Percentiles rank a stretch among this genome's conserved stretches.
Evolutionary conservation across 2,888 invertebrate species (phyloP).

Genomic region (Chrysotoxum bicinctum): DNA sequence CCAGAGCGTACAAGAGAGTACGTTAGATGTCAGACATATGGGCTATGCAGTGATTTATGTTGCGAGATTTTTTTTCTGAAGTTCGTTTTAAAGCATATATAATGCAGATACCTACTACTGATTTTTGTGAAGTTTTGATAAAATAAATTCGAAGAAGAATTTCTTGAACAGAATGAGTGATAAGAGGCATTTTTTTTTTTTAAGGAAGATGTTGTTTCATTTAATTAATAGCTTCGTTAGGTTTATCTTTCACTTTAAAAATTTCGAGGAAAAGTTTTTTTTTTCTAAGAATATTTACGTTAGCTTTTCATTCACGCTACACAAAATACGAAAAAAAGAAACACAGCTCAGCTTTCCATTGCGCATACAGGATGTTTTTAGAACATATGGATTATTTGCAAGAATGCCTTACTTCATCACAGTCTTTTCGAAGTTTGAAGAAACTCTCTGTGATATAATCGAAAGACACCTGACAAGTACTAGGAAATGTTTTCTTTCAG

Average conservation of each 20-base stretch:
- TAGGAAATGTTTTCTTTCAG: too few species aligned
- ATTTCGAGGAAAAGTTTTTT: not conserved
- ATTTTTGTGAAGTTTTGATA: not conserved
- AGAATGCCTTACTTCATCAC: too few species aligned
- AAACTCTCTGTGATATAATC: too few species aligned
- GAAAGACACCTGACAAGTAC: too few species aligned
- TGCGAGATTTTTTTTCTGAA: constrained; percentile 16
- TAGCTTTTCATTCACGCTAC: not conserved
- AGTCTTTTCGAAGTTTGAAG: too few species aligned
- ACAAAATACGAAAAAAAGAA: not conserved
- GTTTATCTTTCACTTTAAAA: constrained; percentile 1
- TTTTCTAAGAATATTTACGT: constrained; percentile 2
- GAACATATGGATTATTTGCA: too few species aligned
- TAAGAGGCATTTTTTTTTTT: constrained; percentile 11
- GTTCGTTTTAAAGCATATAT: constrained; percentile 9
- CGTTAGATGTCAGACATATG: constrained; percentile 55
- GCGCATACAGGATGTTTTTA: too few species aligned
- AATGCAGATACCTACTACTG: not conserved
- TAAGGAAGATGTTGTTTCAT: not conserved
- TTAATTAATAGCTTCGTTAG: constrained; percentile 21
- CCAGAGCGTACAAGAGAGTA: constrained; percentile 36
- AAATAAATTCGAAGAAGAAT: not conserved
- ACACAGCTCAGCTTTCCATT: not conserved
- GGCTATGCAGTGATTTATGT: constrained; percentile 65
- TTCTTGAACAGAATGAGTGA: constrained; percentile 4